Conservation (phyloP, 2,797 vertebrate species). For the Pyrocephalus nanus region DNA sequence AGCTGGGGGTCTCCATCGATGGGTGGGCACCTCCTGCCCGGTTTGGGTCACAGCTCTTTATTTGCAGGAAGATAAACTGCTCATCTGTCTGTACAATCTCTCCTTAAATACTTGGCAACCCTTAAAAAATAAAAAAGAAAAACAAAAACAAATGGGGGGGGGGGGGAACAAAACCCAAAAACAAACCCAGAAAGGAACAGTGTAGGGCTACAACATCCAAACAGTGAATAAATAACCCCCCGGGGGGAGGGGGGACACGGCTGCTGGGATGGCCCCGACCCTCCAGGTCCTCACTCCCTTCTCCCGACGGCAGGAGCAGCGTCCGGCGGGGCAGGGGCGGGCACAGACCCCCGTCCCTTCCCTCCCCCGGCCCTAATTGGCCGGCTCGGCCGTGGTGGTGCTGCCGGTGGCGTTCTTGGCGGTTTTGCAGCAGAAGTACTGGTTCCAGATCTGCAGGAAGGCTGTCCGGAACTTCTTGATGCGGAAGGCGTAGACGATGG, state of each 20-base stretch:
- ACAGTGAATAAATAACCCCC: constrained; percentile 67
- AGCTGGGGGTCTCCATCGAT: neutral
- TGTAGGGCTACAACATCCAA: constrained; percentile 49
- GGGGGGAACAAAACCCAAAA: neutral
- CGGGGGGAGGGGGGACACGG: neutral
- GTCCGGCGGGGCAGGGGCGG: neutral
- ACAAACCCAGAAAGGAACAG: neutral
- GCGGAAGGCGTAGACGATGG: constrained; percentile 94
- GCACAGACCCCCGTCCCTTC: neutral
- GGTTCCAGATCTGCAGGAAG: constrained; percentile 93
- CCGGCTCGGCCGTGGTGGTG: neutral
- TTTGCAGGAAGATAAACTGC: constrained; percentile 55
- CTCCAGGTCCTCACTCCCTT: neutral
- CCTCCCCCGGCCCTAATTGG: neutral
- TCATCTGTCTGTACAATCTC: constrained; percentile 41
- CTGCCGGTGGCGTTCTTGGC: constrained; percentile 16
- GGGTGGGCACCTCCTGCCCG: neutral
- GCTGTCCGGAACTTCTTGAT: constrained; percentile 94
- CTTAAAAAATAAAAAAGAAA: neutral
- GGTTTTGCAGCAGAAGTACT: constrained; percentile 89
- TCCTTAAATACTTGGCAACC: constrained; percentile 62
- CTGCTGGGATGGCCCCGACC: neutral
- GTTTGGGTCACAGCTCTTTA: constrained; percentile 46
- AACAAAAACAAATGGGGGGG: neutral
- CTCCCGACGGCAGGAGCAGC: neutral